phyloP scores from a whole-genome alignment of 2,113 vertebrate species.

The Dicentrarchus labrax region DNA sequence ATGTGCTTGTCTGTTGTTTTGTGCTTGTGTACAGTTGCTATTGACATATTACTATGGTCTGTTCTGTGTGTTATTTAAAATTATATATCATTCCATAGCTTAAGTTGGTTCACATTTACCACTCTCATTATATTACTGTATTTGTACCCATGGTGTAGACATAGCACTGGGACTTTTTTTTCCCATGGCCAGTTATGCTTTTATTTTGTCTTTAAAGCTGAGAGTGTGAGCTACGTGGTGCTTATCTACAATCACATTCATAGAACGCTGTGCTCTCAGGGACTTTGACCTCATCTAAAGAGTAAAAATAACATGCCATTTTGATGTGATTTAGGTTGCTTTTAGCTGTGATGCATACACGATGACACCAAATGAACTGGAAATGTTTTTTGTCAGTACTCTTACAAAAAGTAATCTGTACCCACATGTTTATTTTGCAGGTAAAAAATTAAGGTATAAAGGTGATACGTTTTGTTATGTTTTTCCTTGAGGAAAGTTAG shows the following conservation, averaged over 20 bases:
- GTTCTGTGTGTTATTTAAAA: conserved; percentile 78
- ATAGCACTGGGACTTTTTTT: conserved; percentile 57
- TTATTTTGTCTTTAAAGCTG: conserved; percentile 63
- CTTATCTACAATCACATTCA: conserved; percentile 66
- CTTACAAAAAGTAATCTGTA: conserved; percentile 41
- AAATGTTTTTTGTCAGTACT: conserved; percentile 13
- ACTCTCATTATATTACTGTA: conserved; percentile 72
- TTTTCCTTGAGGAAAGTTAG: conserved; percentile 36
- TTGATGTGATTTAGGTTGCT: conserved; percentile 63
- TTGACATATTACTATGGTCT: conserved; percentile 61
- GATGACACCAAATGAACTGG: conserved; percentile 44
- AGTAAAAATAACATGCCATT: conserved; percentile 46
- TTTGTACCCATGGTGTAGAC: conserved; percentile 43
- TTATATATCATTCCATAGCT: conserved; percentile 56
- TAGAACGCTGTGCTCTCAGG: conserved; percentile 78
- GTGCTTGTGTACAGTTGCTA: conserved; percentile 65
- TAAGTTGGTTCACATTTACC: conserved; percentile 61
- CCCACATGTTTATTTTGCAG: conserved; percentile 47
- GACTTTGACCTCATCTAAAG: conserved; percentile 73
- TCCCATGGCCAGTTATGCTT: conserved; percentile 70
- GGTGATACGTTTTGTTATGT: conserved; percentile 43
- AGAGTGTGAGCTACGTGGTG: conserved; percentile 67
- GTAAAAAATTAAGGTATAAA: conserved; percentile 49
- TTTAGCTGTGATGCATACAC: conserved; percentile 65
- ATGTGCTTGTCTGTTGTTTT: conserved; percentile 51